phyloP scores from a whole-genome alignment of 2,888 invertebrate genomes.

The Eilema depressum region DNA sequence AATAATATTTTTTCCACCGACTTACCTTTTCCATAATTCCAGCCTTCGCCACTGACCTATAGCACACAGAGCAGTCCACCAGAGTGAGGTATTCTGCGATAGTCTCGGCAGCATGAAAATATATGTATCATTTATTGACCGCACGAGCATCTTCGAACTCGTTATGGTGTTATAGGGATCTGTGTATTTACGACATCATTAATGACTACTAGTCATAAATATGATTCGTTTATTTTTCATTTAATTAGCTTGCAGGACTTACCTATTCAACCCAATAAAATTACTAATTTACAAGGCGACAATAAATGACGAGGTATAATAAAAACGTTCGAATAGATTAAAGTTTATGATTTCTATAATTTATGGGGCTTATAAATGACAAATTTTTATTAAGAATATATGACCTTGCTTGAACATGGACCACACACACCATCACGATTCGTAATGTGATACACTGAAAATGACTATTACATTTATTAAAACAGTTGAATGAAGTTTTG shows the following conservation, averaged over 20 bases:
- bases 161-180: background rate
- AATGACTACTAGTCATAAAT: conserved; percentile 8
- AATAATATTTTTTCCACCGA: too few species aligned
- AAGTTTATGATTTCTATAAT: conserved; percentile 11
- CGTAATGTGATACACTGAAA: background rate
- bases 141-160: background rate
- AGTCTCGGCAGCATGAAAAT: too few species aligned
- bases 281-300: conserved; percentile 36
- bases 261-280: conserved; percentile 43
- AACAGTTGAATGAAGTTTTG: too few species aligned
- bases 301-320: conserved; percentile 31
- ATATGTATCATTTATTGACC: background rate
- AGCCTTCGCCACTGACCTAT: too few species aligned
- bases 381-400: conserved; percentile 10
- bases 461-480: background rate
- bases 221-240: conserved; percentile 28
- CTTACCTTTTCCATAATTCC: too few species aligned
- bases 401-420: conserved; percentile 10
- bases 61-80: too few species aligned
- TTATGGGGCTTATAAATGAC: conserved; percentile 20
- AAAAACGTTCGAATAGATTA: conserved; percentile 34
- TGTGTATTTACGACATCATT: background rate
- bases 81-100: too few species aligned
- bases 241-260: conserved; percentile 16
- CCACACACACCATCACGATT: conserved; percentile 8